Conservation (phyloP, 2,888 invertebrate genomes). For the Schizaphis graminum region DNA sequence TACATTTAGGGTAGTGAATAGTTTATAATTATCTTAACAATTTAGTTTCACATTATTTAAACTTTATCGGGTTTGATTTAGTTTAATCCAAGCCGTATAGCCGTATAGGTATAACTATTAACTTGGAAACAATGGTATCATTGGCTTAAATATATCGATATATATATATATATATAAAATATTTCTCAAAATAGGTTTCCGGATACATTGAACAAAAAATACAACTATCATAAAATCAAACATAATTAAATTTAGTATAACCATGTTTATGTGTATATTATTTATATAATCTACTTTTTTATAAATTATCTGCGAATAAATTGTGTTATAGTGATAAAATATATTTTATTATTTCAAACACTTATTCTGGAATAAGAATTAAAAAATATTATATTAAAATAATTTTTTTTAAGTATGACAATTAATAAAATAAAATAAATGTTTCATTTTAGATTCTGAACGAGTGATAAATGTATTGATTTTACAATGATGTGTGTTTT, state of each 20-base stretch:
- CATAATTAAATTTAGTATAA: neutral
- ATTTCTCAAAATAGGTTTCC: neutral
- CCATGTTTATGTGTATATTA: neutral
- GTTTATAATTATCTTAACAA: conserved; percentile 24
- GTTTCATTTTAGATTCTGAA: too few relatives aligned
- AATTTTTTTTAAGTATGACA: neutral
- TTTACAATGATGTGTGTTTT: too few relatives aligned
- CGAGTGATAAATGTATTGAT: too few relatives aligned
- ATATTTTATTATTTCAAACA: neutral
- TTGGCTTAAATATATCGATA: neutral
- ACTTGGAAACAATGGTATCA: conserved; percentile 21
- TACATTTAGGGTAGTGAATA: neutral
- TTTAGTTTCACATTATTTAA: conserved; percentile 42
- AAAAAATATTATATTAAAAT: neutral
- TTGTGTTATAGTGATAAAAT: neutral
- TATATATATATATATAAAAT: neutral
- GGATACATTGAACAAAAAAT: neutral
- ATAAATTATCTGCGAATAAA: neutral
- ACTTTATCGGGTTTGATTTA: neutral
- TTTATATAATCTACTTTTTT: neutral
- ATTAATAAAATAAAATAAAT: too few relatives aligned
- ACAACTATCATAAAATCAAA: neutral
- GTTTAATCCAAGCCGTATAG: neutral
- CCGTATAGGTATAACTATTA: neutral
- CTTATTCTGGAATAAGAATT: neutral